Conservation (phyloP, 2,797 vertebrate species). For the Channallabes apus region DNA sequence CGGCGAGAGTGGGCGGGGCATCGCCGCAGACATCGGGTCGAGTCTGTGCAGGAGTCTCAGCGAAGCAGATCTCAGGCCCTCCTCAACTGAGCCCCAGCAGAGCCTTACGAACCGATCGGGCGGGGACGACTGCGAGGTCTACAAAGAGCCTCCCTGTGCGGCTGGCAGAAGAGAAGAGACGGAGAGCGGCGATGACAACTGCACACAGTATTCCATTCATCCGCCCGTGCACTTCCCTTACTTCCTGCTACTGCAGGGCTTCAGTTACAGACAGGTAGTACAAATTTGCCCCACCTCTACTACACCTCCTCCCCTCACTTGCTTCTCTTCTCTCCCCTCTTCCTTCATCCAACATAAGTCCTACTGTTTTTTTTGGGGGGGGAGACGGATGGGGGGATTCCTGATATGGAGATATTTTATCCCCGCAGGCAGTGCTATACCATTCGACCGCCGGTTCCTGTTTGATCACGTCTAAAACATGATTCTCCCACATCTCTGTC, state of each 20-base stretch:
- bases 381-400: neutral
- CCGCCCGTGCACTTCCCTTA: constrained; percentile 80
- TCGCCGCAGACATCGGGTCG: constrained; percentile 47
- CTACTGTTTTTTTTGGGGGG: constrained; percentile 14
- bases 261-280: constrained; percentile 74
- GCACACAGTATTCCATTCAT: constrained; percentile 80
- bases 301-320: neutral
- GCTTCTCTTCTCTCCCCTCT: neutral
- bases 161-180: constrained; percentile 66
- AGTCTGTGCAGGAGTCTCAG: constrained; percentile 76
- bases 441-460: neutral
- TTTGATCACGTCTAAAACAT: neutral
- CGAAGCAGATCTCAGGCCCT: constrained; percentile 70
- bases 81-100: constrained; percentile 25
- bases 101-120: constrained; percentile 29
- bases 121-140: constrained; percentile 51
- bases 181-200: constrained; percentile 76
- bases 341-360: constrained; percentile 18
- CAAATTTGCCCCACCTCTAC: constrained; percentile 32
- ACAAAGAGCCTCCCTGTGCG: constrained; percentile 71
- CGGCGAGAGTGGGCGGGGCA: constrained; percentile 45
- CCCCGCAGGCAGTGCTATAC: neutral
- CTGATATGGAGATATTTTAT: constrained; percentile 22
- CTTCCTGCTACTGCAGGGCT: constrained; percentile 80
- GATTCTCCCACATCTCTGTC: neutral